Conservation (phyloP, 2,113 vertebrate genomes). For the Gorsachius goisagi region DNA sequence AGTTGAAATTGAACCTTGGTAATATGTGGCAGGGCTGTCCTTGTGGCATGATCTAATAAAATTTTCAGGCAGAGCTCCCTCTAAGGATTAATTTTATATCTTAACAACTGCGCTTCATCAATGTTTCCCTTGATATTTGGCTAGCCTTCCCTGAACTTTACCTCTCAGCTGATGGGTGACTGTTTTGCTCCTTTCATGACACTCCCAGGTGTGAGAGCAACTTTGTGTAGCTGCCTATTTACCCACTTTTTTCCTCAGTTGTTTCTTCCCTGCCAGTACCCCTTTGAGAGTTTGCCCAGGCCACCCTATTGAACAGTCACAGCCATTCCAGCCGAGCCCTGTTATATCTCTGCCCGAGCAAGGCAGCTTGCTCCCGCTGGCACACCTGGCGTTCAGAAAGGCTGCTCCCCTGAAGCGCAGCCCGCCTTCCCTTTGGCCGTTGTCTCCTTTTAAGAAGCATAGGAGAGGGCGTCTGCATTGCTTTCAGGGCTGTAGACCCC, state of each 20-base stretch:
- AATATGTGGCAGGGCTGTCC: neutral
- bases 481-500: neutral
- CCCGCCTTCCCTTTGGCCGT: neutral
- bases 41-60: neutral
- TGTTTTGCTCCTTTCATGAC: neutral
- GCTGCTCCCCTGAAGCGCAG: neutral
- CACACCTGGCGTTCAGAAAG: neutral
- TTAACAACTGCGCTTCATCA: neutral
- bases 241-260: neutral
- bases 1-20: neutral
- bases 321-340: accelerated
- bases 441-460: neutral
- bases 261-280: neutral
- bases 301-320: neutral
- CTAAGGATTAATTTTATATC: slow-evolving; percentile 6
- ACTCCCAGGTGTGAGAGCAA: neutral
- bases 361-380: neutral
- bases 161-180: neutral
- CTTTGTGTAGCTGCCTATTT: neutral
- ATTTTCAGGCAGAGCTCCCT: neutral
- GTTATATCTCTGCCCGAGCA: neutral
- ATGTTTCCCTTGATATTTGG: neutral
- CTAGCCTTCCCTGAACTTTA: neutral
- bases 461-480: accelerated
- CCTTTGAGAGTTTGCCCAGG: neutral